phyloP scores from a whole-genome alignment of 2,888 invertebrate species.

The Smittia sp. region DNA sequence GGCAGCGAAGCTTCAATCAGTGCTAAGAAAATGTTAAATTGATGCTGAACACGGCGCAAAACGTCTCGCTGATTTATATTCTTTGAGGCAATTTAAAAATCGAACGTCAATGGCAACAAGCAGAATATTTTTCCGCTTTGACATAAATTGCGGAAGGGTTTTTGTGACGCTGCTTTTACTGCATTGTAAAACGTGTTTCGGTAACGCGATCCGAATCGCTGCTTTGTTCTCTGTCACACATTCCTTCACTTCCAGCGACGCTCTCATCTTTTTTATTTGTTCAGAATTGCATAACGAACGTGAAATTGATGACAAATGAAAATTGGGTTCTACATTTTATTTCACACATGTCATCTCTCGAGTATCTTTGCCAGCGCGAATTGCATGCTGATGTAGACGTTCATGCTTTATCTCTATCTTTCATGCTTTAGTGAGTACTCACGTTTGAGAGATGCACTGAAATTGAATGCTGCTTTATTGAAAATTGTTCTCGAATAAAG shows the following conservation, averaged over 20 bases:
- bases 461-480: background rate
- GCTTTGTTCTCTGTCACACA: no score
- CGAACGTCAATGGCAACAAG: background rate
- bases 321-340: background rate
- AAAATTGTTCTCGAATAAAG: background rate
- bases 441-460: background rate
- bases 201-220: no score
- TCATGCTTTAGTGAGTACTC: background rate
- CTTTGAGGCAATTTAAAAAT: background rate
- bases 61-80: background rate
- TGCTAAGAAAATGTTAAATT: constrained; percentile 8
- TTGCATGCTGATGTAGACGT: background rate
- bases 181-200: no score
- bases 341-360: background rate
- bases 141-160: background rate
- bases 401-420: background rate
- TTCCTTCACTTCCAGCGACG: no score
- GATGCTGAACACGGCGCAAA: constrained; percentile 12
- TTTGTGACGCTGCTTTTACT: no score
- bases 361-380: background rate
- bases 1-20: background rate
- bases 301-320: constrained; percentile 5
- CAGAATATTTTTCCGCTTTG: background rate
- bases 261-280: no score
- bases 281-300: background rate